Evolutionary conservation across 2,888 invertebrate species (phyloP).

Genomic region (Sericinus montela): DNA sequence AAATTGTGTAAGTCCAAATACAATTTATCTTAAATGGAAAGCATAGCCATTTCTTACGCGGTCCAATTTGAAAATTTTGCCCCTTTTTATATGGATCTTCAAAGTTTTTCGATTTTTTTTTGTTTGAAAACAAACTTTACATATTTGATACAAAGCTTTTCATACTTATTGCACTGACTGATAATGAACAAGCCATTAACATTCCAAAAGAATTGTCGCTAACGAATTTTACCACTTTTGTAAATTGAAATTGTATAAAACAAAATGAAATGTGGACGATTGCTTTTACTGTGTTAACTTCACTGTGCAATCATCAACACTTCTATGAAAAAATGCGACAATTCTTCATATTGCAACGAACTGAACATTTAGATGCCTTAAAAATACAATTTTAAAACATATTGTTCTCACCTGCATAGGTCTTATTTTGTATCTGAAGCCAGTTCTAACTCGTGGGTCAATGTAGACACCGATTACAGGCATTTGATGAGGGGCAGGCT

Average conservation of each 20-base stretch:
- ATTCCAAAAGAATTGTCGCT: slow-evolving; percentile 47
- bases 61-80: slow-evolving; percentile 62
- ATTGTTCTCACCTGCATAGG: slow-evolving; percentile 79
- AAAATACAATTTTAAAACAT: slow-evolving; percentile 23
- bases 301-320: slow-evolving; percentile 62
- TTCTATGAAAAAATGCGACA: slow-evolving; percentile 41
- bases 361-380: slow-evolving; percentile 30
- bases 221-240: neutral
- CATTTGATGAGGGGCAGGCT: slow-evolving; percentile 81
- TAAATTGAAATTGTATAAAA: neutral
- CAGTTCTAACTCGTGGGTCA: slow-evolving; percentile 84
- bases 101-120: slow-evolving; percentile 51
- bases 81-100: slow-evolving; percentile 67
- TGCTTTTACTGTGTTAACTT: slow-evolving; percentile 37
- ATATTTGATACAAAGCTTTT: slow-evolving; percentile 58
- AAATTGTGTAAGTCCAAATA: slow-evolving; percentile 34
- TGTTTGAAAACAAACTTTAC: too few species aligned
- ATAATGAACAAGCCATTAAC: slow-evolving; percentile 58
- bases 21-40: slow-evolving; percentile 22
- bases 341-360: slow-evolving; percentile 51
- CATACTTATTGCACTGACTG: slow-evolving; percentile 37
- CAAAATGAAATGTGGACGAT: slow-evolving; percentile 60
- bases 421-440: slow-evolving; percentile 86
- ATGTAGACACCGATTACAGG: slow-evolving; percentile 86
- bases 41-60: slow-evolving; percentile 50